phyloP scores from a whole-genome alignment of 2,797 vertebrate genomes.

The Borostomias antarcticus region DNA sequence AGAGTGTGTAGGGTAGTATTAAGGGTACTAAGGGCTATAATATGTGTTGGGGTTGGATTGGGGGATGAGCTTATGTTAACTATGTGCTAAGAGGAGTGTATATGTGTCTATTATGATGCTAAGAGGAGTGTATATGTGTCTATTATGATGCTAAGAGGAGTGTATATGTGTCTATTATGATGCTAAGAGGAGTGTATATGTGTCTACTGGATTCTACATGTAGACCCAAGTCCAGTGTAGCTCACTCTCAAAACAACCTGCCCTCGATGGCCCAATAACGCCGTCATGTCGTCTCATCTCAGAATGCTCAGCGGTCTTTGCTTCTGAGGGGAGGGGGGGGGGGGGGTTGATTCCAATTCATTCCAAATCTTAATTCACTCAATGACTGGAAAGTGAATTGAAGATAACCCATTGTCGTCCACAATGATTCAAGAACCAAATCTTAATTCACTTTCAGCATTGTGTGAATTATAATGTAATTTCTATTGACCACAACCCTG shows the following conservation, averaged over 20 bases:
- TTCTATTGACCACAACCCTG: not conserved
- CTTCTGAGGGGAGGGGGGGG: too few species aligned
- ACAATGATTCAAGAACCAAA: not conserved
- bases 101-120: constrained; percentile 26
- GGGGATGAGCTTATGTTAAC: too few species aligned
- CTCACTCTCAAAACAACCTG: not conserved
- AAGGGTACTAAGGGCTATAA: too few species aligned
- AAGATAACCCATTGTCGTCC: not conserved
- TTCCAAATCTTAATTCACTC: constrained; percentile 29
- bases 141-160: not conserved
- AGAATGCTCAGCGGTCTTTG: not conserved
- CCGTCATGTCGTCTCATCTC: not conserved
- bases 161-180: not conserved
- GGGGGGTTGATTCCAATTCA: constrained; percentile 5
- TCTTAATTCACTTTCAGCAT: not conserved
- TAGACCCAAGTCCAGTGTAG: constrained; percentile 41
- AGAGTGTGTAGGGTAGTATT: not conserved
- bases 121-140: not conserved
- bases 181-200: not conserved
- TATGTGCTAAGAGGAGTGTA: not conserved
- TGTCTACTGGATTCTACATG: not conserved
- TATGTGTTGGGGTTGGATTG: not conserved
- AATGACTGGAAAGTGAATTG: constrained; percentile 25
- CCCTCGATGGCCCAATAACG: not conserved
- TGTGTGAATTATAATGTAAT: constrained; percentile 6